These are phyloP conservation scores for Fragum sueziense DNA, from an alignment of 2,888 invertebrate species.

Conservation along the genomic window DNA sequence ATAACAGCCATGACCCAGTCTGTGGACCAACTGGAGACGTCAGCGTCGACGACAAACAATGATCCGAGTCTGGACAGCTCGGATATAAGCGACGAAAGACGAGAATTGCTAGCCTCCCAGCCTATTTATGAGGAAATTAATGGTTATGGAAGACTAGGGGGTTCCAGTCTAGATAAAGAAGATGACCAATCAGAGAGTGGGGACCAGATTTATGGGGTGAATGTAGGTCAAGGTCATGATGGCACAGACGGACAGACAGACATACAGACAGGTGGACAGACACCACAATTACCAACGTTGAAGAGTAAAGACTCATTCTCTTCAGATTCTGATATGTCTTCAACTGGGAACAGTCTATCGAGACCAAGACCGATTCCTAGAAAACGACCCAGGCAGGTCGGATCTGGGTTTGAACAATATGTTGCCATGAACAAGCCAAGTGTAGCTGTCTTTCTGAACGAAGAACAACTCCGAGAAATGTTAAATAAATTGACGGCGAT, in stretches of 20 bases:
- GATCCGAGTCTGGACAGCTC: conserved; percentile 24
- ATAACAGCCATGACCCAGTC: conserved; percentile 44
- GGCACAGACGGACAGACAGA: not conserved
- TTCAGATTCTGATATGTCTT: conserved; percentile 67
- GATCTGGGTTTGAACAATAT: conserved; percentile 73
- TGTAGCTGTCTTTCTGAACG: conserved; percentile 69
- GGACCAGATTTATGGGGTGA: conserved; percentile 48
- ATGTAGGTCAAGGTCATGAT: not conserved
- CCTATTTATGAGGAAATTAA: conserved; percentile 79
- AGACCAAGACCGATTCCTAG: conserved; percentile 74
- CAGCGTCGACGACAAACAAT: conserved; percentile 19
- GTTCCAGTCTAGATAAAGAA: conserved; percentile 1
- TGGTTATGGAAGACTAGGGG: conserved; percentile 61
- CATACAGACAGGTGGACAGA: not conserved
- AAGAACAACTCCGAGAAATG: conserved; percentile 71
- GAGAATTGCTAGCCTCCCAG: conserved; percentile 70
- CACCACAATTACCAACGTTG: conserved; percentile 20
- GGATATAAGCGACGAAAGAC: conserved; percentile 67
- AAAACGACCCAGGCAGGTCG: conserved; percentile 66
- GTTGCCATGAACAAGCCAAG: conserved; percentile 77
- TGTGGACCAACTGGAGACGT: conserved; percentile 19
- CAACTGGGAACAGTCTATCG: conserved; percentile 67
- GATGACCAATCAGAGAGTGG: conserved; percentile 11
- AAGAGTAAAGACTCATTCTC: conserved; percentile 61
- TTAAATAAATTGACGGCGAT: conserved; percentile 69